Conservation (phyloP, 2,113 vertebrate genomes). For the Thamnaconus septentrionalis region DNA sequence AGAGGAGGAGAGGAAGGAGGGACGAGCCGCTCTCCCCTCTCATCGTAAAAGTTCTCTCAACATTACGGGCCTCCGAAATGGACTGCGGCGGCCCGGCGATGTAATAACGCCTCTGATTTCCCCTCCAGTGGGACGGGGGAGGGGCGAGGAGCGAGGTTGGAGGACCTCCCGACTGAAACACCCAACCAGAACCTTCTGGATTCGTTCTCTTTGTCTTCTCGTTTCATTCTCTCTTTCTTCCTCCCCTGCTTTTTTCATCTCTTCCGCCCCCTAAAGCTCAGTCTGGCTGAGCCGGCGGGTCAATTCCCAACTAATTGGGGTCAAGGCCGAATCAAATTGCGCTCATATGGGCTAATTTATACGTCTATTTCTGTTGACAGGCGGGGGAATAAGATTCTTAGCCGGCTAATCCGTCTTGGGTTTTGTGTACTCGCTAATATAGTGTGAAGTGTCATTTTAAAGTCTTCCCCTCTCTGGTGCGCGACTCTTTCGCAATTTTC, state of each 20-base stretch:
- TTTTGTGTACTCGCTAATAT: conserved; percentile 55
- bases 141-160: not conserved
- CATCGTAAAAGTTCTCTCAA: conserved; percentile 23
- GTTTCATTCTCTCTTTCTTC: conserved; percentile 11
- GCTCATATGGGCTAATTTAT: conserved; percentile 58
- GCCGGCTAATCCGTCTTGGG: conserved; percentile 49
- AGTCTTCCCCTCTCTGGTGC: conserved; percentile 31
- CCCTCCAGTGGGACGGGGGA: conserved; percentile 24
- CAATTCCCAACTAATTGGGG: conserved; percentile 62
- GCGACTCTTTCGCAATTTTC: not conserved
- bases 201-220: conserved; percentile 39
- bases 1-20: conserved; percentile 21
- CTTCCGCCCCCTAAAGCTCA: conserved; percentile 4
- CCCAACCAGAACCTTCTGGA: not conserved
- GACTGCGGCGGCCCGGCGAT: conserved; percentile 27
- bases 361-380: conserved; percentile 56
- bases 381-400: conserved; percentile 46
- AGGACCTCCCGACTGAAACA: conserved; percentile 27
- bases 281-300: conserved; percentile 34
- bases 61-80: conserved; percentile 41
- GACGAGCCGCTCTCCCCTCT: conserved; percentile 23
- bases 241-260: not conserved
- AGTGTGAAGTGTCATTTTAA: conserved; percentile 58
- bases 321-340: conserved; percentile 53
- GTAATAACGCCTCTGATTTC: conserved; percentile 46